These are phyloP conservation scores for Harpagifer antarcticus DNA, from an alignment of 2,797 vertebrate genomes.

Conservation along the genomic window DNA sequence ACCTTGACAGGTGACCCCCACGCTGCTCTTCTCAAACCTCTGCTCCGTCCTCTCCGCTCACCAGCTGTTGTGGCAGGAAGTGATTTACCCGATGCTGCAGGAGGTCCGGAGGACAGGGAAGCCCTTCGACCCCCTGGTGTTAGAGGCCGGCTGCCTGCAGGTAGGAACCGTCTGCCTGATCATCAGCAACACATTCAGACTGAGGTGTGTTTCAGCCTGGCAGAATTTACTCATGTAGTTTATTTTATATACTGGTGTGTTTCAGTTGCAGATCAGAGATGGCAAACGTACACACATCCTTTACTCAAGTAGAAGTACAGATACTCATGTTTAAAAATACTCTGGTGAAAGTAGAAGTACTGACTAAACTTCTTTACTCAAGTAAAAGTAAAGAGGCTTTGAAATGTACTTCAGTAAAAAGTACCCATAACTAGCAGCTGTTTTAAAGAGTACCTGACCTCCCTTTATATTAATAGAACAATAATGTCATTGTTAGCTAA, in stretches of 20 bases:
- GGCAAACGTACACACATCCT: too few species aligned
- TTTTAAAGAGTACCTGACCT: too few species aligned
- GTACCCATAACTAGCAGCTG: too few species aligned
- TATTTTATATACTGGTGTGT: background rate
- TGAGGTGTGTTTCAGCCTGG: background rate
- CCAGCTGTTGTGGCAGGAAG: conserved; percentile 87
- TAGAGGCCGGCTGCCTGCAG: conserved; percentile 86
- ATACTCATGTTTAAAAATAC: too few species aligned
- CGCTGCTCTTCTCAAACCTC: conserved; percentile 87
- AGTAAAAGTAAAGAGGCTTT: too few species aligned
- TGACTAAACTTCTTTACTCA: too few species aligned
- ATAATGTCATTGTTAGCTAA: too few species aligned
- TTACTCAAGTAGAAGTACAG: too few species aligned
- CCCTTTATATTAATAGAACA: too few species aligned
- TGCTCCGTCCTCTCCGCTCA: conserved; percentile 84
- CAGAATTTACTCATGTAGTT: background rate
- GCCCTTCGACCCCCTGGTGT: conserved; percentile 86
- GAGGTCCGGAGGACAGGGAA: conserved; percentile 78
- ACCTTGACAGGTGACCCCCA: conserved; percentile 74
- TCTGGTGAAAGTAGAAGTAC: too few species aligned
- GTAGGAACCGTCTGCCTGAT: conserved; percentile 63
- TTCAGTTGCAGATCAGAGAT: background rate
- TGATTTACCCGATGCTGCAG: conserved; percentile 84
- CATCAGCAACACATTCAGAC: conserved; percentile 7
- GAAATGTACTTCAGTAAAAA: too few species aligned